Evolutionary conservation across 2,797 vertebrate genomes (phyloP).

Genomic region (Acanthornis magna): DNA sequence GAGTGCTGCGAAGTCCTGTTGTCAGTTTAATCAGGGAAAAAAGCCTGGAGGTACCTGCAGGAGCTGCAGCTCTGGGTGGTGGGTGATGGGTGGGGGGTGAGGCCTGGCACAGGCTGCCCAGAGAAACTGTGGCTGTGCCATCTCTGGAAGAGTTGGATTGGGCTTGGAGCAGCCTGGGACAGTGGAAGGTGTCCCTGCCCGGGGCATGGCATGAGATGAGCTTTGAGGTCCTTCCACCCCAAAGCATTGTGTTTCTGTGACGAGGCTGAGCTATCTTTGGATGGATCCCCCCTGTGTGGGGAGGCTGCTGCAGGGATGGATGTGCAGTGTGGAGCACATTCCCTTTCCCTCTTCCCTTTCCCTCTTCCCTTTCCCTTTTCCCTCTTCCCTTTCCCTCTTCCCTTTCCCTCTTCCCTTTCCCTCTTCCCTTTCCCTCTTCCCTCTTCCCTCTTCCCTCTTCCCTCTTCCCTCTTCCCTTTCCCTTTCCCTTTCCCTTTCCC

Average conservation of each 20-base stretch:
- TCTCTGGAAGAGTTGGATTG: neutral
- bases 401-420: too few species aligned
- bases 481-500: too few species aligned
- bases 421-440: too few species aligned
- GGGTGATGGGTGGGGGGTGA: neutral
- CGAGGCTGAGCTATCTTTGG: accelerated
- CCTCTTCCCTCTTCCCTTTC: too few species aligned
- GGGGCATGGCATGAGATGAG: neutral
- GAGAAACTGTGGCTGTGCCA: neutral
- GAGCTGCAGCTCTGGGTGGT: neutral
- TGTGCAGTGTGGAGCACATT: neutral
- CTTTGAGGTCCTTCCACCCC: neutral
- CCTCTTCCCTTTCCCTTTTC: neutral
- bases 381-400: too few species aligned
- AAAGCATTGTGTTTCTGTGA: neutral
- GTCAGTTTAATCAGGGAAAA: neutral
- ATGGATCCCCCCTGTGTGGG: accelerated
- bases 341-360: neutral
- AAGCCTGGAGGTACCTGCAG: accelerated
- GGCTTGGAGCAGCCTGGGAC: neutral
- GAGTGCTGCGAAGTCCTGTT: neutral
- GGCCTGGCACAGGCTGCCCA: neutral
- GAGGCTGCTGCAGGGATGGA: neutral
- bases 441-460: too few species aligned
- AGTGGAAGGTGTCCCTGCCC: accelerated